These are phyloP conservation scores for Atta texana DNA, from an alignment of 1,140 invertebrate genomes.

Conservation along the genomic window DNA sequence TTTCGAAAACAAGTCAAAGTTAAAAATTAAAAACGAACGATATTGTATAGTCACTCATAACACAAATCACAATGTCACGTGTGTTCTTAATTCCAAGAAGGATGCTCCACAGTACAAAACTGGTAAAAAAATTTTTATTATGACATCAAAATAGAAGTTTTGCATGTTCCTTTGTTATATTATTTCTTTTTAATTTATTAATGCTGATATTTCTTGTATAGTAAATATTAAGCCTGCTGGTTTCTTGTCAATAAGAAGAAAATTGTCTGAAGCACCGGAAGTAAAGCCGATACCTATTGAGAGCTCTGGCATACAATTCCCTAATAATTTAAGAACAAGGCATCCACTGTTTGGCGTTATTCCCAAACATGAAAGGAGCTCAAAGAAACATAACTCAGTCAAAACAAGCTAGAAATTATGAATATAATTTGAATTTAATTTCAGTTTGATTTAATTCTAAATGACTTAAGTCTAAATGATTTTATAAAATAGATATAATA, in stretches of 20 bases:
- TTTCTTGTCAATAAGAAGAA: slow-evolving; percentile 74
- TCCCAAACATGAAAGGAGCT: slow-evolving; percentile 55
- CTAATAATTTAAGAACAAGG: slow-evolving; percentile 76
- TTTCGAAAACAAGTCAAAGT: slow-evolving; percentile 78
- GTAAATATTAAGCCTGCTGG: slow-evolving; percentile 78
- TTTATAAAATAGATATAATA: not conserved
- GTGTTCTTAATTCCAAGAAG: slow-evolving; percentile 73
- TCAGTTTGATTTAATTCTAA: not conserved
- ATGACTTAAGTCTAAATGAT: not conserved
- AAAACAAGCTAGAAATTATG: not conserved
- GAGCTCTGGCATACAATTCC: slow-evolving; percentile 69
- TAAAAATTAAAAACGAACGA: slow-evolving; percentile 75
- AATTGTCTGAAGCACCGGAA: slow-evolving; percentile 71
- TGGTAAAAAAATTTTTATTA: slow-evolving; percentile 65
- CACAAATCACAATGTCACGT: slow-evolving; percentile 69
- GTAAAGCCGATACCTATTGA: slow-evolving; percentile 51
- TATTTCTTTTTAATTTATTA: not conserved
- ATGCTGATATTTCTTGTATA: slow-evolving; percentile 58
- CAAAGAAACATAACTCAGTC: slow-evolving; percentile 7
- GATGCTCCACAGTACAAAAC: slow-evolving; percentile 69
- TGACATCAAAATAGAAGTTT: not conserved
- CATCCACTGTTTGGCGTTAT: slow-evolving; percentile 78
- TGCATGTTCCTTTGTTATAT: not conserved
- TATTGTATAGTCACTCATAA: slow-evolving; percentile 72
- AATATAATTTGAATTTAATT: not conserved